These are phyloP conservation scores for Cyaniris semiargus DNA, from an alignment of 2,888 invertebrate genomes.

Conservation along the genomic window DNA sequence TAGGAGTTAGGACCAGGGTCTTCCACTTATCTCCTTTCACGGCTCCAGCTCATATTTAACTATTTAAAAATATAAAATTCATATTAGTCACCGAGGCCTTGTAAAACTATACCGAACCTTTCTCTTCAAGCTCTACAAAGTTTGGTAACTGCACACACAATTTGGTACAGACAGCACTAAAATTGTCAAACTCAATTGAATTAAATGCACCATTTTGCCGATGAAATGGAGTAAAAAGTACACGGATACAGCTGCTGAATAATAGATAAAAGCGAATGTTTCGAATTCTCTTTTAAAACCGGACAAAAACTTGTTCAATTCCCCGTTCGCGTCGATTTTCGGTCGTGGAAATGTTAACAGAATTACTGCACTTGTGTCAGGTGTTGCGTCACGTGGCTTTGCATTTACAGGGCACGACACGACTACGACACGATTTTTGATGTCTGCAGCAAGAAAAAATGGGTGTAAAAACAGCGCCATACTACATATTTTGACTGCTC, in stretches of 20 bases:
- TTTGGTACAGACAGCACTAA: background rate
- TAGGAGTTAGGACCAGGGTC: too few species aligned
- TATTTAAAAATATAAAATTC: too few species aligned
- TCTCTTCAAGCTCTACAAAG: too few species aligned
- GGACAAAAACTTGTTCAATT: conserved; percentile 34
- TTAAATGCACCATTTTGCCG: background rate
- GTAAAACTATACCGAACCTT: too few species aligned
- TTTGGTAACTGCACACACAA: background rate
- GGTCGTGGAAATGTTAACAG: conserved; percentile 42
- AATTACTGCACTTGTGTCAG: conserved; percentile 46
- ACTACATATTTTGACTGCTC: too few species aligned
- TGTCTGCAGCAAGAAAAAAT: background rate
- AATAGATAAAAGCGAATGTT: conserved; percentile 31
- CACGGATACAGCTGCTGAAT: conserved; percentile 20
- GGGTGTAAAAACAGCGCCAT: background rate
- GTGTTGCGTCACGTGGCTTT: conserved; percentile 36
- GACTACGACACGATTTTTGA: background rate
- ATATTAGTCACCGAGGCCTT: too few species aligned
- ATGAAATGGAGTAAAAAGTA: conserved; percentile 11
- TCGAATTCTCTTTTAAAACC: conserved; percentile 34
- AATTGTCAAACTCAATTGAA: background rate
- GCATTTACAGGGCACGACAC: background rate
- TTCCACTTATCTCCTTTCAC: too few species aligned
- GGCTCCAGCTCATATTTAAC: too few species aligned
- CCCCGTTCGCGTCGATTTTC: conserved; percentile 38